These are phyloP conservation scores for Eupithecia exiguata DNA, from an alignment of 2,888 invertebrate species.

Conservation along the genomic window DNA sequence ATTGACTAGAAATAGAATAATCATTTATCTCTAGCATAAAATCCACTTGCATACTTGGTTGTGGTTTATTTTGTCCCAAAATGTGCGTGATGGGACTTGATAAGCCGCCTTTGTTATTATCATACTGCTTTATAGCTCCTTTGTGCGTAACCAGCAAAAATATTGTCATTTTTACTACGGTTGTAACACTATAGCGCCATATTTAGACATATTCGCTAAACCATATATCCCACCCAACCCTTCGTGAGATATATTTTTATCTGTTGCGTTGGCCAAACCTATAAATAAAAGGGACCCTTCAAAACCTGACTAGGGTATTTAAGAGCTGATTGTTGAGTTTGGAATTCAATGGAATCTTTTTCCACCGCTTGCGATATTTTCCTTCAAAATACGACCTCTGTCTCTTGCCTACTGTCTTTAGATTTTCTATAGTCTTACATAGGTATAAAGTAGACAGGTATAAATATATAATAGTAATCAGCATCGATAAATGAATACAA, in stretches of 20 bases:
- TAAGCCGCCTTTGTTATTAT: slow-evolving; percentile 46
- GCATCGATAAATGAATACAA: not conserved
- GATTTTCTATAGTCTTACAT: not conserved
- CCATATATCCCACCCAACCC: not conserved
- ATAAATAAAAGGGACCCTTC: not conserved
- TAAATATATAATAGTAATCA: not conserved
- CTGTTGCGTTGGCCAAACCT: not conserved
- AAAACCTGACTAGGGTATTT: not conserved
- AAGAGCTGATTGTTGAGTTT: not conserved
- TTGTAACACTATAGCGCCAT: slow-evolving; percentile 15
- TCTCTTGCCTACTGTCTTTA: not conserved
- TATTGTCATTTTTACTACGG: slow-evolving; percentile 37
- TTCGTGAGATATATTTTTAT: not conserved
- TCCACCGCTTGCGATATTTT: not conserved
- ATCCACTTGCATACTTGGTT: slow-evolving; percentile 18
- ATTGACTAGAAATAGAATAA: not conserved
- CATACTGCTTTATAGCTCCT: slow-evolving; percentile 45
- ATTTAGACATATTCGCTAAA: not conserved
- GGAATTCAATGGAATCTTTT: not conserved
- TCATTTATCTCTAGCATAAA: not conserved
- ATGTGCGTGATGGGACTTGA: slow-evolving; percentile 48
- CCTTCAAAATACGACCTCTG: not conserved
- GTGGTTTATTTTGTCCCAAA: slow-evolving; percentile 39
- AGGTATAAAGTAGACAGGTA: no score
- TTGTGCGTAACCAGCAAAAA: slow-evolving; percentile 40